Evolutionary conservation across 2,797 vertebrate species (phyloP), one percentile per base, ranked within the genome.

Genomic region (Otolemur crassicaudatus): DNA sequence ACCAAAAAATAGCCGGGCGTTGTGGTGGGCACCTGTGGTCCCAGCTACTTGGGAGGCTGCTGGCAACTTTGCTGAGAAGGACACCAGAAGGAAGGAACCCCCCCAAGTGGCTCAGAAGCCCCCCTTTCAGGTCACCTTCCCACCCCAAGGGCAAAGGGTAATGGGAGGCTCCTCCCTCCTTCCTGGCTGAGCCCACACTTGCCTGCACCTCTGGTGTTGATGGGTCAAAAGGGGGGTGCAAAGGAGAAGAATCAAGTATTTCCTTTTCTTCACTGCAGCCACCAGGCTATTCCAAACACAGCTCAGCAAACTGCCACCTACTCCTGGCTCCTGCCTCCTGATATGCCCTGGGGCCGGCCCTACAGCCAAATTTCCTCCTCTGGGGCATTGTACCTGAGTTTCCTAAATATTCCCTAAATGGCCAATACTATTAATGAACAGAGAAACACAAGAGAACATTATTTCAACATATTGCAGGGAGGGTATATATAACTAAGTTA

Each of bases 381-480:
- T 0, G 7, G 5, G 7, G 13, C 1, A 14, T 25, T 3, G 40
- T 3, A 12, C 13, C 4, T 0, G 6, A 53, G 37, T 23, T 25
- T 25, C 7, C 65, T 14, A 27, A 79, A 20, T 19, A 0, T 4
- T 12, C 56, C 19, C 27, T 1, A 27, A 9, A 60, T 58, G 67
- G n/a, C 53, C 29, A 2, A 2, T 0, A 10, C 14, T 4, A 2
- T 19, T 22, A 20, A 17, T 2, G 16, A 43, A 23, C 77, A 13
- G 27, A n/a, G 56, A 73, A 25, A 46, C 75, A 13, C 0, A 25
- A 20, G 46, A 43, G 37, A 20, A 70, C n/a, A 72, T 19, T 3
- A 5, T 14, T 8, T 46, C 63, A 3, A 9, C 20, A 13, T 13
- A 61, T 19, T 46, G 73, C 84, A 49, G 43, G 23, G 17, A 11